Percentiles rank a stretch among this genome's conserved stretches.
phyloP scores from a whole-genome alignment of 2,888 invertebrate species.

The Bellardia pandia region DNA sequence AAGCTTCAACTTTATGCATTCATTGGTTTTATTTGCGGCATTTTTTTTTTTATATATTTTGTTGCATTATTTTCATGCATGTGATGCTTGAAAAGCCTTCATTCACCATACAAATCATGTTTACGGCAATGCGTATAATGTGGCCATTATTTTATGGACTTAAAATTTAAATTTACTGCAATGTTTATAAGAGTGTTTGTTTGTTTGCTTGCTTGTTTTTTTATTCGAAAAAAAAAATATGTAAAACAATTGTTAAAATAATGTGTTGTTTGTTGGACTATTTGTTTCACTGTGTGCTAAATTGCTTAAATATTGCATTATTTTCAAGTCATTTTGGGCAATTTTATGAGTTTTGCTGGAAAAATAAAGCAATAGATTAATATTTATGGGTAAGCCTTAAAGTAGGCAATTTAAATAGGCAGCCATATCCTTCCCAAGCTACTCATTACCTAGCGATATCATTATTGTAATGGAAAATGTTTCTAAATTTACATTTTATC shows the following conservation, averaged over 20 bases:
- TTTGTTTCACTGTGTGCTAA: background rate
- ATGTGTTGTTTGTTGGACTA: background rate
- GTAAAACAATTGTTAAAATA: background rate
- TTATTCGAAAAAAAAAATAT: background rate
- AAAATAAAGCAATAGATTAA: background rate
- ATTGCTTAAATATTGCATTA: background rate
- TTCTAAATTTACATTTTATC: no score
- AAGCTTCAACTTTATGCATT: constrained; percentile 26
- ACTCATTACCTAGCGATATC: no score
- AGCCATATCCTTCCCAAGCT: no score
- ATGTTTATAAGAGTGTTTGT: constrained; percentile 24
- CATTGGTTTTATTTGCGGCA: constrained; percentile 16
- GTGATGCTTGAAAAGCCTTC: constrained; percentile 19
- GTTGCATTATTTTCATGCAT: constrained; percentile 30
- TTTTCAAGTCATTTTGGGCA: constrained; percentile 18
- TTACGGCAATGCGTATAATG: constrained; percentile 70
- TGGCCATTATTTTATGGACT: constrained; percentile 61
- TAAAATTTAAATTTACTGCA: constrained; percentile 47
- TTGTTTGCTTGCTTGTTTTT: background rate
- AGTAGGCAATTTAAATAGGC: background rate
- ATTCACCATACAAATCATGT: constrained; percentile 58
- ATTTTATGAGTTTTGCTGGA: background rate
- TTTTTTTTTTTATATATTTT: background rate
- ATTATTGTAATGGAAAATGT: no score
- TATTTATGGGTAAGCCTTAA: background rate